Evolutionary conservation across 2,797 vertebrate genomes (phyloP), one percentile per base, ranked within the genome.

Genomic region (Coranthus polyacanthus): DNA sequence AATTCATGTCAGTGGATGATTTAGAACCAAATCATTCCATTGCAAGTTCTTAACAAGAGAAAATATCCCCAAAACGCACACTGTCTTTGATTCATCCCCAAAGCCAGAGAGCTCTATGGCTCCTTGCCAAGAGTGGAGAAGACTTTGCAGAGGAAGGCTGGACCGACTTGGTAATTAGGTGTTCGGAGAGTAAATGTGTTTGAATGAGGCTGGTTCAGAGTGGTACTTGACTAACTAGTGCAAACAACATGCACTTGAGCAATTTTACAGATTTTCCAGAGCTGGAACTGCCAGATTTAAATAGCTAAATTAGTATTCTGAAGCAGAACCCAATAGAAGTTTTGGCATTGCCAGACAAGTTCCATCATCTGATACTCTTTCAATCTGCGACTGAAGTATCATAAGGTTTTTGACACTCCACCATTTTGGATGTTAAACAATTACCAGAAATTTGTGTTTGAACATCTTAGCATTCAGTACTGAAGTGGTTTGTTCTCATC

Each of bases 401-500:
- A n/a, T n/a, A n/a, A n/a, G n/a, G n/a, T n/a, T n/a, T n/a, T n/a
- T n/a, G n/a, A n/a, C n/a, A n/a, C n/a, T n/a, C n/a, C n/a, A n/a
- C n/a, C n/a, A 17, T 56, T 61, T 37, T 22, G 29, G 44, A 56
- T 66, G 22, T 32, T 22, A 47, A 74, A 84, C 76, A 68, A 45
- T 74, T 81, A 67, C 63, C 69, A 77, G 53, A 66, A 21, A 54
- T 69, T 50, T 67, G 38, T 54, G 34, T 75, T 58, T 61, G 17
- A 34, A 39, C 18, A 37, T 74, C 74, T 56, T 51, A 76, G 36
- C 29, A 58, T 64, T 68, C 65, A 71, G 53, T n/a, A 51, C 52
- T 47, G 12, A 38, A 32, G 32, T 8, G 5, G 43, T 39, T 58
- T n/a, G n/a, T n/a, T n/a, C n/a, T n/a, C n/a, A n/a, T n/a, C n/a